Conservation (phyloP, 30 jellyfish, hydroid and myxozoan species). For the Rhopilema esculentum region DNA sequence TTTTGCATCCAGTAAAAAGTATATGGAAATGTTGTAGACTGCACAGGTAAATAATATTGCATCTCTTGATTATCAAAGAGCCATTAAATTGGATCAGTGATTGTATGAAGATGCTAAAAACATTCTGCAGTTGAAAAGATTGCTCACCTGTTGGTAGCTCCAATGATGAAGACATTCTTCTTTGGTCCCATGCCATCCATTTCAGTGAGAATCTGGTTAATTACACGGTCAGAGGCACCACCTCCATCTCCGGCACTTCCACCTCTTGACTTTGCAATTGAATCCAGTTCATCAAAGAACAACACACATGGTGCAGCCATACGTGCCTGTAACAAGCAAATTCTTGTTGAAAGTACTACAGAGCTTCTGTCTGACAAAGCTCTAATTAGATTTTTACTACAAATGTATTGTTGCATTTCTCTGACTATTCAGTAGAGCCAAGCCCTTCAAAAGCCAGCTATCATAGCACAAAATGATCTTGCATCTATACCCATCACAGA, state of each 20-base stretch:
- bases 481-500: conserved; percentile 63
- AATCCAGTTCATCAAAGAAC: conserved; percentile 98
- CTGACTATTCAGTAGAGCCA: conserved; percentile 53
- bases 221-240: conserved; percentile 99
- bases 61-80: conserved; percentile 6
- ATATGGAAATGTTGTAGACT: not conserved
- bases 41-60: not conserved
- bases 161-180: conserved; percentile 98
- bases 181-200: conserved; percentile 99
- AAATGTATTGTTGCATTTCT: conserved; percentile 60
- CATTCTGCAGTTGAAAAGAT: not conserved
- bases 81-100: not conserved
- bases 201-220: conserved; percentile 97
- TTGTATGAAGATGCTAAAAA: conserved; percentile 31
- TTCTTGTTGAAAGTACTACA: not conserved
- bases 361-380: not conserved
- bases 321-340: conserved; percentile 77
- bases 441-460: conserved; percentile 71
- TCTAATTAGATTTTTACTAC: too few relatives aligned
- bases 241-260: conserved; percentile 99
- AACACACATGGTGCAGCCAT: conserved; percentile 99
- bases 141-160: conserved; percentile 97
- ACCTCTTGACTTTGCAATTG: conserved; percentile 99
- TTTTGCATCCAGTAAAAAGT: not conserved
- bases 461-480: conserved; percentile 60